Evolutionary conservation across 2,113 vertebrate genomes (phyloP), one percentile per base, ranked within the genome.

Genomic region (Ceyx melanurus): DNA sequence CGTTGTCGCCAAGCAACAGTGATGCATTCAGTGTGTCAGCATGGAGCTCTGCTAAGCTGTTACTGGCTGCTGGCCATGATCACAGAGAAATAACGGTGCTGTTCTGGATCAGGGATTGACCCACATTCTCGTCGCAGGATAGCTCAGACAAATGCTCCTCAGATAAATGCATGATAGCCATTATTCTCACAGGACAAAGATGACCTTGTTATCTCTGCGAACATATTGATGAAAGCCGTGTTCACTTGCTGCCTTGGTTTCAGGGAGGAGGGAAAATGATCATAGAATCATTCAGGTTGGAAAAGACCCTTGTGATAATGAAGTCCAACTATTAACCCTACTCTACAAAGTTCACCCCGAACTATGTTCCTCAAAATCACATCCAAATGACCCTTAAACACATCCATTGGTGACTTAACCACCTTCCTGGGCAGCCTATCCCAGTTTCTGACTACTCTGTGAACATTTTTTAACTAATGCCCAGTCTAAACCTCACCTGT

Each of bases 91-190:
- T 25, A 90, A 61, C 7, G 0, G 91, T 29, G 40, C 67, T 73
- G 66, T 23, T 94, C 86, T 68, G 92, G 50, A 95, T 57, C 74
- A 16, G 76, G 83, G 77, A 86, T 65, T 94, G 96, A 94, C 92
- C 94, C 86, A 93, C 92, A 93, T 96, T 93, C 66, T 92, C 50
- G 31, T 40, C 40, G 70, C 66, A 82, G 86, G 84, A 61, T 33
- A 65, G 90, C 90, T n/a, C 3, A 80, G 60, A 91, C 93, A 96
- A 95, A 61, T 26, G 31, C 70, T 76, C 12, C 48, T 90, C 70
- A 45, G 70, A 81, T 60, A 82, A 62, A 76, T n/a, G 60, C 79
- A 2, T 46, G 82, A 66, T 62, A 53, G 73, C 61, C 54, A 40
- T 92, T 93, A 46, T 82, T 79, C 71, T 94, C 50, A 0, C 2